Evolutionary conservation across 2,797 vertebrate genomes (phyloP), one percentile per base, ranked within the genome.

Genomic region (Austrolebias charrua): DNA sequence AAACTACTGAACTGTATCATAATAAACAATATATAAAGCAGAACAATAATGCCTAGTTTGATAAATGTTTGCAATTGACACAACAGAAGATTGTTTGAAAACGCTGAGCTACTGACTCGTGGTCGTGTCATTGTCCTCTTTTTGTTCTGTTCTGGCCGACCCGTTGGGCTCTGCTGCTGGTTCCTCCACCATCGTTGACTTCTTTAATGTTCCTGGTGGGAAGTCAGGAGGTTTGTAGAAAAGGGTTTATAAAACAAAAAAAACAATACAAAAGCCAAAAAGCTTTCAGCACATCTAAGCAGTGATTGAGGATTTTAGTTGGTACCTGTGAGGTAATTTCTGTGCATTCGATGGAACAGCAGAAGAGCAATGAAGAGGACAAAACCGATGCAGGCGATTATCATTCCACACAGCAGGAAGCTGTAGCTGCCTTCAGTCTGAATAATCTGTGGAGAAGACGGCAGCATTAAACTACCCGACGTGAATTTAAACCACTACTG

Each of bases 331-430:
- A 92, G 87, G 82, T 90, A 91, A 73, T 90, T 93, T 80, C 80
- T 94, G 88, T 97, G 94, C 88, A 96, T 92, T 87, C 91, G 94
- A 86, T 96, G 94, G 84, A 95, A 95, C 77, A 98, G 88, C 78
- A 98, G 74, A 69, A 99, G 93, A 58, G 91, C 88, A 54, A 95
- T 63, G 45, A 96, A 96, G 79, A 98, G 82, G 72, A 92, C 85
- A 46, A 97, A 95, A 69, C 95, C 95, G 62, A 94, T 61, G 79
- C 95, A 94, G 58, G 94, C 94, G 46, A 95, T 94, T 80, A 95
- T 93, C 93, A 97, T 89, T 38, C 96, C 96, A 4, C 95, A 97
- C 55, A 98, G 89, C 83, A 96, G 93, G 92, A 99, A 99, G 76
- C 95, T 97, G 79, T 98, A 95, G 84, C 95, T 97, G 84, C 96